phyloP scores from a whole-genome alignment of 2,113 vertebrate species.

The Laticauda colubrina region DNA sequence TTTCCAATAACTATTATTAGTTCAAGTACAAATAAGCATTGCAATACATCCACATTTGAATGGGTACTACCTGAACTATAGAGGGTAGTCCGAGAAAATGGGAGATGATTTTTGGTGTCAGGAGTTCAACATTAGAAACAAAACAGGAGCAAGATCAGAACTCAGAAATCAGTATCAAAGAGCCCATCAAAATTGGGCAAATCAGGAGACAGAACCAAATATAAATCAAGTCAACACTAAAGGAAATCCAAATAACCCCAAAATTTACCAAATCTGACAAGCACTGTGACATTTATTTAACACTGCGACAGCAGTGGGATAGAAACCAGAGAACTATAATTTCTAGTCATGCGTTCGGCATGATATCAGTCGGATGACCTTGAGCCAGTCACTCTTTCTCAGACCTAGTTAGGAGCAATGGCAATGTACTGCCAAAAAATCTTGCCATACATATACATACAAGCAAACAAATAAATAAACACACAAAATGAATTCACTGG shows the following conservation, averaged over 20 bases:
- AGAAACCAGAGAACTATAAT: not conserved
- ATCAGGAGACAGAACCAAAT: not conserved
- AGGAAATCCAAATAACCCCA: not conserved
- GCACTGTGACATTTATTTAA: not conserved
- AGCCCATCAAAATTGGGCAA: not conserved
- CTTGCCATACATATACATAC: not conserved
- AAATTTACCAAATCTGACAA: not conserved
- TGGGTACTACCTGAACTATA: too few species aligned
- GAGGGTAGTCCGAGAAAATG: too few species aligned
- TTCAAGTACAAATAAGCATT: not conserved
- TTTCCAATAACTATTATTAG: not conserved
- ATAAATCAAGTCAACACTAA: not conserved
- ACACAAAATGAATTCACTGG: not conserved
- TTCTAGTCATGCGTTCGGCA: not conserved
- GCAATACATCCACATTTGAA: not conserved
- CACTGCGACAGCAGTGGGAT: not conserved
- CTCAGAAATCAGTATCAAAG: not conserved
- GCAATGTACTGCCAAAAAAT: not conserved
- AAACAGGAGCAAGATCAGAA: not conserved
- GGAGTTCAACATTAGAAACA: not conserved
- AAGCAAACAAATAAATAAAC: not conserved
- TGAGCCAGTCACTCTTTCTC: not conserved
- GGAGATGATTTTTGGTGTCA: not conserved
- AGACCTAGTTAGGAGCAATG: not conserved
- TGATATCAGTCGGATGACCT: not conserved